Evolutionary conservation across 2,888 invertebrate species (phyloP), one percentile per base, ranked within the genome.

Genomic region (Lasioglossum marginatum): DNA sequence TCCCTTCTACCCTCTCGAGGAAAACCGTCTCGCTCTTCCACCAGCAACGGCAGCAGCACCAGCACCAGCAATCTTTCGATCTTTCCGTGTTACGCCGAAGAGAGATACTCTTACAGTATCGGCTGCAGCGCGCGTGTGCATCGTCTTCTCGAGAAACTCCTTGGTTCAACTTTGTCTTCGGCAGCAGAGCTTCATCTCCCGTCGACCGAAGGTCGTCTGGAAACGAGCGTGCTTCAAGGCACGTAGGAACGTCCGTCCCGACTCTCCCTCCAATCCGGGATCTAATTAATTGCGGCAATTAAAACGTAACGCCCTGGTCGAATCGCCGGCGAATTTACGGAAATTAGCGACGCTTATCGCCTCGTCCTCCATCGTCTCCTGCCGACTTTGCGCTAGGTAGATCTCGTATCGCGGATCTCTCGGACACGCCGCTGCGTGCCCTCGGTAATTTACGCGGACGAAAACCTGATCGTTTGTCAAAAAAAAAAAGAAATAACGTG

Each of bases 201-300:
- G 45, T 66, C 60, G 60, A 63, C 14, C 57, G 78, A 83, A 87
- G 88, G 85, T 60, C 82, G 70, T 52, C 80, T 27, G 70, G 76
- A 37, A 57, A 63, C 40, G 76, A 71, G 31, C 72, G 74, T 57
- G 73, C 57, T 52, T 70, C 83, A 87, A 85, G 87, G 86, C 37
- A 74, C 52, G 52, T 37, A 48, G 4, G 43, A n/a, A 27, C 34
- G 8, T 37, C 5, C 43, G 40, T 19, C 6, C 16, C 31, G 34
- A 1, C 19, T 19, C 1, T 8, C 31, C 66, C 66, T 34, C 34
- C 74, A 72, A 75, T 77, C 72, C 40, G 6, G 74, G 74, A 19
- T 75, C 87, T 87, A 87, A 87, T 87, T 87, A 87, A 87, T 86
- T 79, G 87, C 78, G 8, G 80, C 87, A 87, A 87, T 87, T 87